phyloP scores from a whole-genome alignment of 2,797 vertebrate species.

The Eupleurogrammus muticus region DNA sequence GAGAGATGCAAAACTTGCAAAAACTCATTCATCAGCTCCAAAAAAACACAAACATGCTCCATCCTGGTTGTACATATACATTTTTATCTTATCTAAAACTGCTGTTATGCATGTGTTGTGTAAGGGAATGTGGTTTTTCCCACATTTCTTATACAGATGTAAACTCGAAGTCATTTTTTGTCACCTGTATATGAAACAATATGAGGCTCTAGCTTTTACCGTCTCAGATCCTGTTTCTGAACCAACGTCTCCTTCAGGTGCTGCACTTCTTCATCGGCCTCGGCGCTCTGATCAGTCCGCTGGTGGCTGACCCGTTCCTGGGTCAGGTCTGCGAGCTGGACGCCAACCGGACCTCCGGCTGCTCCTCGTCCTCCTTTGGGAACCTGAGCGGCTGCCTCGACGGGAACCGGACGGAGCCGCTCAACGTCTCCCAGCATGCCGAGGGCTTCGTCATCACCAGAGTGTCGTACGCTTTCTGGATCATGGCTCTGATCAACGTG shows the following conservation, averaged over 20 bases:
- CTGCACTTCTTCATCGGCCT: conserved; percentile 96
- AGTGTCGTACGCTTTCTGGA: conserved; percentile 96
- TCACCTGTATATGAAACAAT: too few relatives aligned
- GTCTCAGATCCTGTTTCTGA: too few relatives aligned
- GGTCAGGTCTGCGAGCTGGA: conserved; percentile 89
- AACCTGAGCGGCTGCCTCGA: conserved; percentile 82
- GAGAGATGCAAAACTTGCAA: too few relatives aligned
- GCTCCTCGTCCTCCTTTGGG: conserved; percentile 28
- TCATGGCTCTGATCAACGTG: conserved; percentile 97
- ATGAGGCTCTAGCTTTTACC: too few relatives aligned
- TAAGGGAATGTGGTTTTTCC: too few relatives aligned
- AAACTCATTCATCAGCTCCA: too few relatives aligned
- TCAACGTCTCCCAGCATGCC: conserved; percentile 82
- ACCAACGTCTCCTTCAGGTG: conserved; percentile 76
- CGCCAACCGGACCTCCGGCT: conserved; percentile 82
- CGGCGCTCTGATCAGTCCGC: conserved; percentile 92
- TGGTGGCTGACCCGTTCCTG: conserved; percentile 95
- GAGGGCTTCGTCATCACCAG: conserved; percentile 83
- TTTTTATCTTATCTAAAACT: too few relatives aligned
- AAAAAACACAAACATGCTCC: too few relatives aligned
- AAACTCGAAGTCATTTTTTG: too few relatives aligned
- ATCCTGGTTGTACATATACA: too few relatives aligned
- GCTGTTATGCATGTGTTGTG: too few relatives aligned
- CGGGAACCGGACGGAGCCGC: conserved; percentile 64
- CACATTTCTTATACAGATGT: too few relatives aligned